Evolutionary conservation across 2,113 vertebrate species (phyloP).

Genomic region (Geococcyx californianus): DNA sequence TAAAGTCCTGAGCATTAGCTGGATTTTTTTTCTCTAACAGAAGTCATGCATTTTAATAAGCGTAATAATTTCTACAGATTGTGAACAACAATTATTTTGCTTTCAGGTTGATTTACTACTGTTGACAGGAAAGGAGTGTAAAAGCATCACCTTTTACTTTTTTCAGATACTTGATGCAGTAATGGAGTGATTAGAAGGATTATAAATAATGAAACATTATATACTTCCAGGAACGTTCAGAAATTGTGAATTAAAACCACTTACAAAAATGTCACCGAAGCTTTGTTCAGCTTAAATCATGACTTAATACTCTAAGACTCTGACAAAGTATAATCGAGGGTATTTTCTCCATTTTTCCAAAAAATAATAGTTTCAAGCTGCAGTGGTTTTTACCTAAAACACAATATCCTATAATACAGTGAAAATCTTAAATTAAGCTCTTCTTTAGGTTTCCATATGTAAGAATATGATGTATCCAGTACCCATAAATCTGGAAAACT

Average conservation of each 20-base stretch:
- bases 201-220: neutral
- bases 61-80: neutral
- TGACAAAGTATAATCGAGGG: neutral
- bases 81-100: neutral
- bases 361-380: neutral
- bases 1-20: neutral
- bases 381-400: neutral
- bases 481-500: neutral
- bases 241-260: neutral
- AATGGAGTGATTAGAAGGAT: neutral
- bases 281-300: neutral
- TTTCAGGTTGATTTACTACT: neutral
- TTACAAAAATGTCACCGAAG: neutral
- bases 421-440: neutral
- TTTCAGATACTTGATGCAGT: neutral
- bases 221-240: neutral
- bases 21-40: neutral
- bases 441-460: neutral
- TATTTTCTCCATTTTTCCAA: neutral
- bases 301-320: neutral
- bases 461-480: neutral
- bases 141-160: neutral
- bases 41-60: neutral
- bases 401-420: neutral
- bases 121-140: neutral